Conservation (phyloP, 1,140 invertebrate genomes). For the Achatina immaculata region DNA sequence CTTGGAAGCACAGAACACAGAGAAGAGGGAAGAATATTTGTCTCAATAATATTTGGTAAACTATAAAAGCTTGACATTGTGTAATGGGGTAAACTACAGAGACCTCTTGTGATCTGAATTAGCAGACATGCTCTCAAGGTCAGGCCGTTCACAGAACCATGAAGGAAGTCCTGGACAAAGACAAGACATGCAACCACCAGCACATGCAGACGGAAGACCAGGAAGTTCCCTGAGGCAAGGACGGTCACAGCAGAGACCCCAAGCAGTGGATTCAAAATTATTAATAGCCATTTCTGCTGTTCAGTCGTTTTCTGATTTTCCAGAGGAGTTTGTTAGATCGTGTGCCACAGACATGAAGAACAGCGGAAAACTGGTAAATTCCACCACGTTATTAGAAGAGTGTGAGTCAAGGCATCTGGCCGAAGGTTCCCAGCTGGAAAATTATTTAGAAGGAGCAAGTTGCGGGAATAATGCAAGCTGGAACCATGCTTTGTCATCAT, state of each 20-base stretch:
- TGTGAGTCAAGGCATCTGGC: not conserved
- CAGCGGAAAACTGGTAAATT: not conserved
- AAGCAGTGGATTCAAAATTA: too few species aligned
- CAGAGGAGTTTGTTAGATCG: not conserved
- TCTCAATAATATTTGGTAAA: too few species aligned
- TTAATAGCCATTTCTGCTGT: not conserved
- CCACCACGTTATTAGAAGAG: not conserved
- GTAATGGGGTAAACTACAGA: too few species aligned
- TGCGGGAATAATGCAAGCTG: too few species aligned
- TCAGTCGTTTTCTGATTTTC: not conserved
- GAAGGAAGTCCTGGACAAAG: not conserved
- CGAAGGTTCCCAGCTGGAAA: not conserved
- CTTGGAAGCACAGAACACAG: too few species aligned
- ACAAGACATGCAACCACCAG: not conserved
- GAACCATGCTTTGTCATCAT: too few species aligned
- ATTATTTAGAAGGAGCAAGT: not conserved
- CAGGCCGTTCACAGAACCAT: not conserved
- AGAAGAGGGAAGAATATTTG: too few species aligned
- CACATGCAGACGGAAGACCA: not conserved
- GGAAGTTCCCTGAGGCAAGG: too few species aligned
- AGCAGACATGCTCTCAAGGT: not conserved
- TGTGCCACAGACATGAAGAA: not conserved
- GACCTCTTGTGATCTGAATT: too few species aligned
- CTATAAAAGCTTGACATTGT: too few species aligned
- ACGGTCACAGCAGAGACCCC: too few species aligned